Evolutionary conservation across 1,140 invertebrate species (phyloP), one percentile per base, ranked within the genome.

Genomic region (Homalodisca vitripennis): DNA sequence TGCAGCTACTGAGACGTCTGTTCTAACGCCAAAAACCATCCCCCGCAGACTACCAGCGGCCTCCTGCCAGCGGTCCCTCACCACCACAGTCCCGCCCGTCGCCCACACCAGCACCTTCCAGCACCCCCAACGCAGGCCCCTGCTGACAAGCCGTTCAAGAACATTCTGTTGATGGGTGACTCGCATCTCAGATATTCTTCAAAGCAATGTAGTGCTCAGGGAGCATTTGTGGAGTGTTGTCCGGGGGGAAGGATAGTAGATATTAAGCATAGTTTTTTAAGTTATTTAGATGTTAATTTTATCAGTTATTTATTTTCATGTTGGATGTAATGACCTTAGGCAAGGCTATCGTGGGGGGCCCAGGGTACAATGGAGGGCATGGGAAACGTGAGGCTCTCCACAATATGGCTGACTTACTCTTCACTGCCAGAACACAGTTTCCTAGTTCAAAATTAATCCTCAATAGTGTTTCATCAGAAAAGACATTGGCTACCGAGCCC

Each of bases 331-430:
- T n/a, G 29, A 60, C 55, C 55, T 60, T 24, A 60, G 24, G 55
- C 10, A 3, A n/a, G 55, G 55, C 24, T 60, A 27, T 24, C 26
- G 27, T 13, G 55, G 55, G 55, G n/a, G 24, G 55, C 13, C 6
- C 26, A 27, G 55, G 55, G 22, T 60, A 60, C 55, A 60, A 60
- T 30, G 55, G 55, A 6, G 55, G 55, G 22, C 55, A 60, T n/a
- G 55, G 55, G 22, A 60, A 60, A 24, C 55, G 55, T 29, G 55
- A 60, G 55, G 55, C 55, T 3, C 55, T 60, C 29, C 55, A 60
- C 55, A 3, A 13, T 26, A 60, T 60, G 55, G 55, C 55, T 26
- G 55, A 60, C 10, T 24, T 60, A 26, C 55, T 60, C 10, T 60
- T 60, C 55, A 60, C 55, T 10, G 26, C 55, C 14, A 26, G 24